Base-by-base conservation (phyloP, 2,113 vertebrate species). In the Ochotona princeps region DNA sequence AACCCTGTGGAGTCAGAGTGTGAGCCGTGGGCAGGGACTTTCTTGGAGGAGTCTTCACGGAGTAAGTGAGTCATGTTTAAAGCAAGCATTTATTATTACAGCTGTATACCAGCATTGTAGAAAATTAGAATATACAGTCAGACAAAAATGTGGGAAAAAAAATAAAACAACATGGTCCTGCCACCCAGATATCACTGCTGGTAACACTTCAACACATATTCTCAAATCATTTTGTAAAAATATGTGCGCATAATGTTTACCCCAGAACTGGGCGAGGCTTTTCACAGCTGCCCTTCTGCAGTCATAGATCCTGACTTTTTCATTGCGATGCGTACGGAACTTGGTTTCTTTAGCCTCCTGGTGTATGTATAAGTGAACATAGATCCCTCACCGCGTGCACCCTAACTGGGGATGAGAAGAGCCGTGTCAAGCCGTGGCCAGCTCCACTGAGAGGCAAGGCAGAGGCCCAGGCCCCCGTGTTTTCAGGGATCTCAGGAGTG, bases 71-170 rank as follows among this genome's bases (percentile, higher is more conserved):
- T 87, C 35, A 70, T 74, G 26, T 80, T 91, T 30, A 76, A 66
- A 83, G 69, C 60, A 94, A 81, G 30, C 10, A 54, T 92, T 92
- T 92, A 32, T 92, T 80, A 74, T 83, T 70, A 78, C 30, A 81
- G 67, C 88, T 5, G 0, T 74, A 30, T 26, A 66, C 21, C 60
- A 18, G 18, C 67, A 91, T 87, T 70, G 10, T 76, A 91, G 69
- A 82, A 38, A 67, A 82, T 75, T 76, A 61, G 49, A 81, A 90
- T 82, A 66, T 44, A 25, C 44, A 69, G 57, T 67, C 61, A 75
- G 67, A 25, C 30, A 75, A 69, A 74, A 47, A 66, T 66, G 18
- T 67, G 67, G 49, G 61, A 80, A 23, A 49, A 47, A 3, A 57
- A 17, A 57, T 30, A 57, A 70, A 90, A 54, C 8, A 28, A 73